These are phyloP conservation scores for Anastatus disparis DNA, from an alignment of 1,140 invertebrate species.

Conservation along the genomic window DNA sequence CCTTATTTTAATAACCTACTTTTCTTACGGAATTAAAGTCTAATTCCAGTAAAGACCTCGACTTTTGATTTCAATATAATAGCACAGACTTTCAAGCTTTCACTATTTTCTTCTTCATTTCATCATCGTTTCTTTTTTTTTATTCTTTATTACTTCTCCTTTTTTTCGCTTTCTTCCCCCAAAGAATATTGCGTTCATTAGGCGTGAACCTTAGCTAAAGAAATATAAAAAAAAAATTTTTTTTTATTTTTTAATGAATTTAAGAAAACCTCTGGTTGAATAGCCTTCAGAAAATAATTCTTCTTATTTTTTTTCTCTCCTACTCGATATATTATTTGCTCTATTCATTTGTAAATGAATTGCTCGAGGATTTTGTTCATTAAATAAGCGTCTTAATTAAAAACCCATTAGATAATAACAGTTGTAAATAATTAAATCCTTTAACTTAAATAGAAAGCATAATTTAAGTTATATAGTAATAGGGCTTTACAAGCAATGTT, in stretches of 20 bases:
- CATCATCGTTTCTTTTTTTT: constrained; percentile 18
- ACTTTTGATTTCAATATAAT: constrained; percentile 23
- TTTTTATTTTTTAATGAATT: constrained; percentile 27
- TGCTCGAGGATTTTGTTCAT: neutral
- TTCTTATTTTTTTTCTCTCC: too few relatives aligned
- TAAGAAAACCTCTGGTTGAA: neutral
- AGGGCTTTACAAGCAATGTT: too few relatives aligned
- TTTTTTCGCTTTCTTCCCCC: too few relatives aligned
- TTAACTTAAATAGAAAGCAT: neutral
- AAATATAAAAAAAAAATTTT: neutral
- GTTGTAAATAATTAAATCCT: neutral
- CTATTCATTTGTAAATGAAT: neutral
- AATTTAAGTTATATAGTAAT: neutral
- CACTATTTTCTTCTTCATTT: neutral
- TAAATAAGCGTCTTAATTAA: constrained; percentile 11
- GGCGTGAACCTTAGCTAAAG: neutral
- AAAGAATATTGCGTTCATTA: constrained; percentile 24
- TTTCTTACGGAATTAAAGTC: constrained; percentile 11
- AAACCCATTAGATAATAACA: neutral
- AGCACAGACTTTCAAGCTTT: neutral
- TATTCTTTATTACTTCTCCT: neutral
- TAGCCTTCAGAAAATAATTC: neutral
- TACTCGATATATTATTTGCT: neutral
- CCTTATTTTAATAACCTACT: constrained; percentile 28
- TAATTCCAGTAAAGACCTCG: constrained; percentile 1